phyloP scores from a whole-genome alignment of 2,797 vertebrate species.

The Cephalopachus bancanus region DNA sequence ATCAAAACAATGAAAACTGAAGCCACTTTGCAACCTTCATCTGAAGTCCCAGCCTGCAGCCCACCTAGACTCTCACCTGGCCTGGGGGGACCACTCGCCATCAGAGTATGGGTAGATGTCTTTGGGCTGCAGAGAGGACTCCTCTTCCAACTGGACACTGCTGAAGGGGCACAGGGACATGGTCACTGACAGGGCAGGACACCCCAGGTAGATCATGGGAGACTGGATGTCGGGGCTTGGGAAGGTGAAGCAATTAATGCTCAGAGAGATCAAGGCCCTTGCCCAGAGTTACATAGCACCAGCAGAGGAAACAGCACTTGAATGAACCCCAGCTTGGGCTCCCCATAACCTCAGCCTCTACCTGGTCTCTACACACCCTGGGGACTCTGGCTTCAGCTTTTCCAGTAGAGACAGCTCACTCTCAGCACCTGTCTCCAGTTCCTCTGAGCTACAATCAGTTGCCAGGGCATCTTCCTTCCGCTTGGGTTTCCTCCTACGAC shows the following conservation, averaged over 20 bases:
- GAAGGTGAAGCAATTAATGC: neutral
- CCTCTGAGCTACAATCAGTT: constrained; percentile 87
- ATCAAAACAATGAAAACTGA: neutral
- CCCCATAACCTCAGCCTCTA: neutral
- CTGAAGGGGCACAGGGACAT: constrained; percentile 26
- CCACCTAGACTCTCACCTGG: constrained; percentile 81
- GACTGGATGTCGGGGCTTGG: neutral
- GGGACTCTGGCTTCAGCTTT: constrained; percentile 70
- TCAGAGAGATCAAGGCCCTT: neutral
- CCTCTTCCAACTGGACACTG: constrained; percentile 87
- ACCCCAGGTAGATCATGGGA: constrained; percentile 49
- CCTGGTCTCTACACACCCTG: constrained; percentile 86
- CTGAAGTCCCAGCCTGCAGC: neutral
- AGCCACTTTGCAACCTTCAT: neutral
- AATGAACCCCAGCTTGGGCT: neutral
- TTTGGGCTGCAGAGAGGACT: constrained; percentile 50
- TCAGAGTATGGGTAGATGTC: constrained; percentile 92
- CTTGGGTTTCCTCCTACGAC: constrained; percentile 90
- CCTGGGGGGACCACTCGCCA: constrained; percentile 88
- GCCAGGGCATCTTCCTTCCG: constrained; percentile 82
- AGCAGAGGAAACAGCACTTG: neutral
- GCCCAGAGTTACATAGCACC: neutral
- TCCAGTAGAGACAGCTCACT: constrained; percentile 82
- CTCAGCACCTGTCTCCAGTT: constrained; percentile 80
- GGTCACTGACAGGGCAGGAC: constrained; percentile 86